Evolutionary conservation across 1,140 invertebrate genomes (phyloP), one percentile per base, ranked within the genome.

Genomic region (Diplogasteroides magnus): DNA sequence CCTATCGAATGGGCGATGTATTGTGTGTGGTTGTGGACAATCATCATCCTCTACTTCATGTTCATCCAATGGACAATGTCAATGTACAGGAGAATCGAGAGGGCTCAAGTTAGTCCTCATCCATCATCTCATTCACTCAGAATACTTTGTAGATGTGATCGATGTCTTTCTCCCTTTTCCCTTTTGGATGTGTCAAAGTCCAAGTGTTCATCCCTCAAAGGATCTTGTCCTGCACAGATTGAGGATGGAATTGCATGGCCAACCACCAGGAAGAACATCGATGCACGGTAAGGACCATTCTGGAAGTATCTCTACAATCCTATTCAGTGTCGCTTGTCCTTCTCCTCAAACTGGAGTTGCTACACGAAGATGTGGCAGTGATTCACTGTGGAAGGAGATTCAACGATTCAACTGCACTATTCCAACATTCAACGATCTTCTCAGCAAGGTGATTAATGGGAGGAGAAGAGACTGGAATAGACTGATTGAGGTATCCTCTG

Each of bases 221-320:
- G 71, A 61, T 60, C 67, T 13, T 81, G 79, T 64, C 75, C 81
- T 14, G 66, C 77, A 11, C 62, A 79, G 64, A 77, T 79, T n/a
- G 80, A 82, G 61, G 57, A 57, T 19, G 79, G 77, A 26, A 74
- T 81, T 25, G 77, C 79, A 56, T 81, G 79, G 79, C 75, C 81
- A 15, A 74, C 77, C 1, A 81, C 79, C 29, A 68, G 69, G 19
- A 72, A 70, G 32, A 26, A 72, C 14, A 29, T 64, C 61, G 25
- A 58, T 6, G 6, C 27, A 60, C 62, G 59, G 61, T 28, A 14
- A 67, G 31, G 37, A 19, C 29, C 2, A 61, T 57, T 6, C 6
- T 14, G 31, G 19, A 67, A 11, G 15, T 13, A 11, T 6, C 70
- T 72, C n/a, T 61, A 64, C 71, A 37, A 48, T 48, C 37, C 66